These are phyloP conservation scores for Philypnodon macrostomus DNA, from an alignment of 2,797 vertebrate species.

Conservation along the genomic window DNA sequence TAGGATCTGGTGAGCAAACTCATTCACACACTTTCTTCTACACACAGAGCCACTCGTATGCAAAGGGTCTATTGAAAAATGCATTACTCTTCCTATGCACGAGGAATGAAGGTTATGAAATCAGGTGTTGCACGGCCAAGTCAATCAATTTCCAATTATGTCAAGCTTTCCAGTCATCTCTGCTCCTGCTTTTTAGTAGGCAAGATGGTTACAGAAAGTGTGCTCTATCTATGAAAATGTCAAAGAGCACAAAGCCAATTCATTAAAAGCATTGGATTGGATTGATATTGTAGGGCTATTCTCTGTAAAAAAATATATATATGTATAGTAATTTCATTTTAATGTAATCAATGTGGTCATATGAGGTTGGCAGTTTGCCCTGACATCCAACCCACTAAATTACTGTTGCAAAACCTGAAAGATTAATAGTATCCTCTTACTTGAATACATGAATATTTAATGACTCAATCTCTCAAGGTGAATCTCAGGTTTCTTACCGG, in stretches of 20 bases:
- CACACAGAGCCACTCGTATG: slow-evolving; percentile 16
- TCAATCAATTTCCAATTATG: slow-evolving; percentile 71
- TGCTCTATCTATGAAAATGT: slow-evolving; percentile 40
- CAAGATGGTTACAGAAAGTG: slow-evolving; percentile 37
- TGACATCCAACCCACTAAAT: slow-evolving; percentile 36
- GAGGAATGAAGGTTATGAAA: slow-evolving; percentile 53
- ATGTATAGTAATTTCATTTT: slow-evolving; percentile 47
- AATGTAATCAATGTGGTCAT: slow-evolving; percentile 42
- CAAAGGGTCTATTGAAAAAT: slow-evolving; percentile 47
- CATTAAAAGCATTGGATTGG: slow-evolving; percentile 45
- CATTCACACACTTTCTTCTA: slow-evolving; percentile 46
- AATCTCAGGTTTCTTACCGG: slow-evolving; percentile 18
- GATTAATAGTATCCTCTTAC: slow-evolving; percentile 51
- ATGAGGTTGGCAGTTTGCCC: slow-evolving; percentile 36
- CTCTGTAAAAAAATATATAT: slow-evolving; percentile 15
- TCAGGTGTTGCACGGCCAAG: slow-evolving; percentile 63
- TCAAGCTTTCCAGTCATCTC: slow-evolving; percentile 43
- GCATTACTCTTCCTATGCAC: slow-evolving; percentile 33
- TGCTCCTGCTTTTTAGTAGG: slow-evolving; percentile 52
- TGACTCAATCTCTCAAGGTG: slow-evolving; percentile 36
- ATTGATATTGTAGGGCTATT: slow-evolving; percentile 38
- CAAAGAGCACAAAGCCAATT: slow-evolving; percentile 32
- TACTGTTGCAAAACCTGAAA: slow-evolving; percentile 44
- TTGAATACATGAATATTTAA: slow-evolving; percentile 53
- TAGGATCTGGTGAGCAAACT: slow-evolving; percentile 57